phyloP scores from a whole-genome alignment of 53 echinoderm and acorn worm species.

The Crossaster papposus region DNA sequence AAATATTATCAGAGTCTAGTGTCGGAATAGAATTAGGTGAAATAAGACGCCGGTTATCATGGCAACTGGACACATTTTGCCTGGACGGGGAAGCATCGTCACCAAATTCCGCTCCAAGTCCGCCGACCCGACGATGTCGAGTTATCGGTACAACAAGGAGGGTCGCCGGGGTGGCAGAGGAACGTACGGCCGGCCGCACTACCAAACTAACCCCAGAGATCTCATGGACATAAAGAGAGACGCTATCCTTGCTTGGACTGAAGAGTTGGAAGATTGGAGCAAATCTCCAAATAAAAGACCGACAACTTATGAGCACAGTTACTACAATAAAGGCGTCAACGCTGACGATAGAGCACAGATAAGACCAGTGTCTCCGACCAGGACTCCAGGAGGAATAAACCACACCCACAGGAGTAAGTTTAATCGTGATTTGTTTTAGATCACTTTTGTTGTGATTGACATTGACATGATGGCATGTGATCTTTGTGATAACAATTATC shows the following conservation, averaged over 20 bases:
- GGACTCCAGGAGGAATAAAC: conserved; percentile 91
- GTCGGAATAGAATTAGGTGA: conserved; percentile 15
- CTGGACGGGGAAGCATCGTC: conserved; percentile 74
- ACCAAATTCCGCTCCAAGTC: conserved; percentile 89
- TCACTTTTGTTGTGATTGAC: not conserved
- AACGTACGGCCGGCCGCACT: conserved; percentile 26
- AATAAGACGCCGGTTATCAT: conserved; percentile 48
- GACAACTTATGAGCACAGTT: conserved; percentile 91
- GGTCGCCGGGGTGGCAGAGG: conserved; percentile 38
- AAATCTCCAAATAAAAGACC: conserved; percentile 79
- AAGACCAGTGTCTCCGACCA: conserved; percentile 84
- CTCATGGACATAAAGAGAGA: conserved; percentile 70
- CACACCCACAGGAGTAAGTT: conserved; percentile 94
- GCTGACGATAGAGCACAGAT: conserved; percentile 65
- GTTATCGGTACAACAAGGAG: conserved; percentile 73
- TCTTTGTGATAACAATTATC: too few species aligned
- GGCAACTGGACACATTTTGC: conserved; percentile 97
- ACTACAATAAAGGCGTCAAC: conserved; percentile 71
- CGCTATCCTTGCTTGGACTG: conserved; percentile 79
- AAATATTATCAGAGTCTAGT: conserved; percentile 21
- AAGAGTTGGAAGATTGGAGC: conserved; percentile 85
- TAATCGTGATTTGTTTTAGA: too few species aligned
- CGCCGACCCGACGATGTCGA: conserved; percentile 92
- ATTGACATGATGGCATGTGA: not conserved
- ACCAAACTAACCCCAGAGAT: conserved; percentile 51